Evolutionary conservation across 2,888 invertebrate species (phyloP), one percentile per base, ranked within the genome.

Genomic region (Germaria angustata): DNA sequence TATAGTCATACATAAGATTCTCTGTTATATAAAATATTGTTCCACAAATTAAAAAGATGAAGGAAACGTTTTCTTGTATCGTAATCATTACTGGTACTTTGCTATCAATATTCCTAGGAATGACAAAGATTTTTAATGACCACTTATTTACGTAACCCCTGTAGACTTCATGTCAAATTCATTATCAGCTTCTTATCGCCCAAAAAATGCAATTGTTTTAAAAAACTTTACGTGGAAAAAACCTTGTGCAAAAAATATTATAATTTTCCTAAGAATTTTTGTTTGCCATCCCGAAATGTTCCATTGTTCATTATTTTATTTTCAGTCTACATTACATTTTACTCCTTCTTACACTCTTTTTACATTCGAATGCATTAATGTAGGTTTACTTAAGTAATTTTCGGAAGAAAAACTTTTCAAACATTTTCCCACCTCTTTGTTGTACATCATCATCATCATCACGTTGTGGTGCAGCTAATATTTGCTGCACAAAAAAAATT

Each of bases 331-430:
- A 0, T 32, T 11, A 13, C 17, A 20, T 20, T 49, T 46, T 53
- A 39, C 4, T 17, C 24, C 39, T 22, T 65, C 44, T 41, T 34
- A 36, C n/a, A 32, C 63, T n/a, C n/a, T 44, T 73, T 65, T 75
- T 34, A 53, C 68, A 76, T 65, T 66, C 36, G 51, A 59, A 61
- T 77, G 71, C 59, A 65, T 81, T 77, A 77, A 66, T 77, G 81
- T 66, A 68, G 72, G 72, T 81, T 81, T 77, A 81, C 77, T 81
- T 77, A 77, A 77, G 81, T 77, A 81, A 81, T 77, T 81, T 81
- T 72, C 36, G 8, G 15, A 61, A 34, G 77, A 20, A 77, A 75
- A 81, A 81, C 41, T 71, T 68, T 66, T 20, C 39, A 28, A 13
- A 28, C 68, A 80, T 61, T 55, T 68, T 28, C 46, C 51, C 9